Base-by-base conservation (phyloP, 2,113 vertebrate genomes). In the Bos javanicus region DNA sequence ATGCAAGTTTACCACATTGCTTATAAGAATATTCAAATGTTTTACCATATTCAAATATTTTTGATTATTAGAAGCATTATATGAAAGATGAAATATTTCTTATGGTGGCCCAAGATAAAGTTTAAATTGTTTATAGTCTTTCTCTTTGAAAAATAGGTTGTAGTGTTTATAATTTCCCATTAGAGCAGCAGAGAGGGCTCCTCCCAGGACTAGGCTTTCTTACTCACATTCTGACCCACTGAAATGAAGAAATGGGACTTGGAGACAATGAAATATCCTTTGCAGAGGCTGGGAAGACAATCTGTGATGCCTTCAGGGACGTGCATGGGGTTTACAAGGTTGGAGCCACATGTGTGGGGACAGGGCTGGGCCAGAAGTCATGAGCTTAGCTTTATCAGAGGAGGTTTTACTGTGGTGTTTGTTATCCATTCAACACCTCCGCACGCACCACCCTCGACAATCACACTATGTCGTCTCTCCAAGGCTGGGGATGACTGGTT, bases 391-490 rank as follows among this genome's bases (percentile, higher is more conserved):
- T 56, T n/a, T 28, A 7, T 30, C 13, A 14, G 56, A 8, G 17
- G 52, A 59, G 28, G 14, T 8, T 28, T 92, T 23, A 14, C 10
- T 52, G 39, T 52, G 16, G 4, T 25, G 56, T 48, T 13, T 56
- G 12, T 15, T 15, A 64, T 30, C 28, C 86, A 30, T 16, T 46
- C 16, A 30, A 17, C 10, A 33, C 46, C 54, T 78, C 21, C 13
- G 0, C 15, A 21, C 28, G 0, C 15, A 21, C 43, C 2, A 6
- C 7, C 6, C 15, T 59, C 7, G 6, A 33, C 54, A 43, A 2
- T 48, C 91, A 16, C n/a, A 15, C 26, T 5, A 8, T 7, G 54
- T 16, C 2, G 2, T 28, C 19, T 43, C 14, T 48, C 57, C 67
- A 57, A 50, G 26, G 14, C 12, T 26, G 25, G 1, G 26, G 33